Base-by-base conservation (phyloP, 2,888 invertebrate species). In the Phaedon cochleariae region DNA sequence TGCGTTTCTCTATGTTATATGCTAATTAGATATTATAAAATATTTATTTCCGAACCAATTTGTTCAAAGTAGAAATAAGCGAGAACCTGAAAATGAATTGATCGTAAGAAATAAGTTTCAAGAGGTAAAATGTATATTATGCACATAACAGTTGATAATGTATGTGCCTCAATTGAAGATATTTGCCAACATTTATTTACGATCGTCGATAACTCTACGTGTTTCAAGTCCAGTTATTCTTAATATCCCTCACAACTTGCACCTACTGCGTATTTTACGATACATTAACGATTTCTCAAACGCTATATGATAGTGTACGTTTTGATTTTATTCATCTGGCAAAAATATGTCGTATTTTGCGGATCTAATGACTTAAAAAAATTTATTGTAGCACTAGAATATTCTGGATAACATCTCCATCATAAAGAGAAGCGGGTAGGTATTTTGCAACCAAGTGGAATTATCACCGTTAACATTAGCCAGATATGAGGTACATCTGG, bases 261-360 rank as follows among this genome's bases (percentile, higher is more conserved):
- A 62, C 61, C 58, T 59, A 65, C 57, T 46, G 58, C 58, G 59
- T 45, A 59, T 54, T 51, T 62, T 59, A 59, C 48, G 62, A 66
- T 59, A 66, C 62, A 53, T 66, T 66, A 62, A 66, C 62, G 65
- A 62, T 62, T 66, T 62, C 46, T 34, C 57, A 62, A 66, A 62
- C 58, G 51, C 62, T 53, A 22, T 62, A 54, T n/a, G n/a, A 65
- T 58, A 61, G 46, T 46, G 17, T n/a, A 29, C 51, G 54, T 51
- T 61, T 61, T 61, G 61, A 61, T 26, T 57, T 52, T 51, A 61
- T 58, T 51, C 61, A 58, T 45, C 46, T 53, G 52, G 45, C 34
- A 52, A 57, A 65, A 65, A 62, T 58, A 59, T 48, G 49, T 26
- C 49, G 18, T 51, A 52, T 61, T 41, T 29, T 51, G 45, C 55